Conservation (phyloP, 2,113 vertebrate genomes). For the Platichthys flesus region DNA sequence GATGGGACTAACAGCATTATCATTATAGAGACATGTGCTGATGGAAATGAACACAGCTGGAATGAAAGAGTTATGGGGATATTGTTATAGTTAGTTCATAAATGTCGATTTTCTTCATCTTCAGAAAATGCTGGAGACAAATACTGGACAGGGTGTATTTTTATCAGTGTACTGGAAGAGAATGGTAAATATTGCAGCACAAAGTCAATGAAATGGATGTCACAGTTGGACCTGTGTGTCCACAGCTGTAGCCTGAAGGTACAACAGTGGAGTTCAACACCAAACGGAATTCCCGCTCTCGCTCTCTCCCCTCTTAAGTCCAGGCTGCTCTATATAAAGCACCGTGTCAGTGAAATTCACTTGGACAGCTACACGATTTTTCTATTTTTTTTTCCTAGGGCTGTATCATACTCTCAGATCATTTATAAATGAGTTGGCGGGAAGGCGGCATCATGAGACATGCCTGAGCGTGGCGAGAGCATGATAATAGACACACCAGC, state of each 20-base stretch:
- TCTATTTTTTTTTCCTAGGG: constrained; percentile 70
- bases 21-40: constrained; percentile 38
- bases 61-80: constrained; percentile 16
- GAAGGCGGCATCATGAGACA: constrained; percentile 70
- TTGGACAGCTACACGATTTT: constrained; percentile 78
- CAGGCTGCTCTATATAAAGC: constrained; percentile 72
- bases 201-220: constrained; percentile 63
- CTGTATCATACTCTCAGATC: constrained; percentile 80
- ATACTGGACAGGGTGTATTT: constrained; percentile 37
- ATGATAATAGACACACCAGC: constrained; percentile 53
- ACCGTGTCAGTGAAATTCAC: constrained; percentile 73
- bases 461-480: constrained; percentile 56
- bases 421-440: constrained; percentile 84
- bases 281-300: constrained; percentile 57
- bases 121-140: constrained; percentile 24
- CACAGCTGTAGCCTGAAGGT: constrained; percentile 64
- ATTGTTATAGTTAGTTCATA: constrained; percentile 16
- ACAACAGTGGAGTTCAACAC: constrained; percentile 64
- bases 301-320: constrained; percentile 66
- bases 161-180: constrained; percentile 29
- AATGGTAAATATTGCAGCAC: constrained; percentile 61
- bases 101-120: neutral
- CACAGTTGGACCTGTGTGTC: constrained; percentile 66
- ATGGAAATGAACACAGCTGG: constrained; percentile 35
- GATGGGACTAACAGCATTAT: constrained; percentile 30